phyloP scores from a whole-genome alignment of 2,797 vertebrate genomes.

The Chelon labrosus region DNA sequence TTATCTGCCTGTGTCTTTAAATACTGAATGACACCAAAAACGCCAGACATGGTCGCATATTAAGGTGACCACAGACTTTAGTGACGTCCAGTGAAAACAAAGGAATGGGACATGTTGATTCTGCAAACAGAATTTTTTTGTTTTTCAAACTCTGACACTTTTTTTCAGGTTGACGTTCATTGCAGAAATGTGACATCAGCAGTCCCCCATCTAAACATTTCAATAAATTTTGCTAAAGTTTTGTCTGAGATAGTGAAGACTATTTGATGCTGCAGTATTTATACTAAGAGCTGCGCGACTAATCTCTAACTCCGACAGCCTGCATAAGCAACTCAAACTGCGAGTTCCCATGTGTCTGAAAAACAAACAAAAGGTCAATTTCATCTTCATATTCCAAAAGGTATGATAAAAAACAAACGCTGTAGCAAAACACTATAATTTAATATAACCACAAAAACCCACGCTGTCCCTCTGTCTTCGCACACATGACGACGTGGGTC shows the following conservation, averaged over 20 bases:
- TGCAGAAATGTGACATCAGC: too few relatives aligned
- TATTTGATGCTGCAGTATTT: too few relatives aligned
- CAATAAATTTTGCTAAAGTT: background rate
- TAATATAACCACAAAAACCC: slow-evolving; percentile 23
- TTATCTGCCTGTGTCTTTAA: background rate
- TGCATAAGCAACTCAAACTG: slow-evolving; percentile 6
- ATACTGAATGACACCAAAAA: background rate
- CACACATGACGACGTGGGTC: slow-evolving; percentile 29
- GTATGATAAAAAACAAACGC: slow-evolving; percentile 32
- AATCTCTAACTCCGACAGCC: too few relatives aligned
- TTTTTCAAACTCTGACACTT: background rate
- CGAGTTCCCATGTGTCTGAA: slow-evolving; percentile 11
- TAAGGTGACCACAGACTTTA: background rate
- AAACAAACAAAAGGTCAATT: slow-evolving; percentile 39
- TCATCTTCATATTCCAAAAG: slow-evolving; percentile 34
- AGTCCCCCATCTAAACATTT: background rate
- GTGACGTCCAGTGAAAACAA: background rate
- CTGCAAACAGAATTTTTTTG: background rate
- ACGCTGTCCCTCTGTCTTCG: slow-evolving; percentile 12
- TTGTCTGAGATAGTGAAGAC: background rate
- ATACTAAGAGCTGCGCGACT: too few relatives aligned
- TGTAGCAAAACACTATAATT: slow-evolving; percentile 40
- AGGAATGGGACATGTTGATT: background rate
- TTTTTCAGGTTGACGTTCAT: too few relatives aligned
- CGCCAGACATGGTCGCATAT: too few relatives aligned